Percentiles rank a stretch among this genome's conserved stretches.
These are phyloP conservation scores for Varroa destructor DNA, from an alignment of 1,140 invertebrate genomes.

Conservation along the genomic window DNA sequence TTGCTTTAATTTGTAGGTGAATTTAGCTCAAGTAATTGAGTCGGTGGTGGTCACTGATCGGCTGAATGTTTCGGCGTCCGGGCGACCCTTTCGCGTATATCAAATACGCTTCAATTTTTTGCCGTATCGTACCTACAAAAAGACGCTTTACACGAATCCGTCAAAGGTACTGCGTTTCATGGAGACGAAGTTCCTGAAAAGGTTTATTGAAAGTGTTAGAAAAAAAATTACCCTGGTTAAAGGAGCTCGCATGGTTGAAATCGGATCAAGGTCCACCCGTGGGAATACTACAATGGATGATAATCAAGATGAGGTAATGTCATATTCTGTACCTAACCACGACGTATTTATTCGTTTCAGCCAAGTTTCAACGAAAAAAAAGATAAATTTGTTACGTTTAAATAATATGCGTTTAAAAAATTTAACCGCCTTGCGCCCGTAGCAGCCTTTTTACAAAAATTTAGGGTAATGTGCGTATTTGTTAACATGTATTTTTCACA, in stretches of 20 bases:
- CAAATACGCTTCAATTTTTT: constrained; percentile 54
- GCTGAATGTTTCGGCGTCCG: constrained; percentile 40
- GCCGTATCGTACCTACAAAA: constrained; percentile 54
- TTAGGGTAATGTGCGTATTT: too few relatives aligned
- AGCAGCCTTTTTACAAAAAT: too few relatives aligned
- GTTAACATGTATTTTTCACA: too few relatives aligned
- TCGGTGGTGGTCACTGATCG: constrained; percentile 53
- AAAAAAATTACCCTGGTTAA: constrained; percentile 34
- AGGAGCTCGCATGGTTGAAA: constrained; percentile 15
- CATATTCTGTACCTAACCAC: constrained; percentile 5
- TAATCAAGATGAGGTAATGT: constrained; percentile 27
- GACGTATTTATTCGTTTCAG: neutral
- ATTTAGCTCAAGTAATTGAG: constrained; percentile 61
- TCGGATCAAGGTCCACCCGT: constrained; percentile 2
- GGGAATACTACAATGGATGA: constrained; percentile 14
- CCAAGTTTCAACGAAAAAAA: too few relatives aligned
- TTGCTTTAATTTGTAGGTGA: constrained; percentile 42
- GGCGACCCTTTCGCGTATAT: constrained; percentile 36
- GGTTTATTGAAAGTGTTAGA: constrained; percentile 37
- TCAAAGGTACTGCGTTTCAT: constrained; percentile 47
- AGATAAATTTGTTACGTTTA: too few relatives aligned
- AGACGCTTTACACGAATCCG: constrained; percentile 55
- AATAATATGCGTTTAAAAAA: too few relatives aligned
- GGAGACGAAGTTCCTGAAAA: constrained; percentile 42
- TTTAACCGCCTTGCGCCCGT: too few relatives aligned